Base-by-base conservation (phyloP, 2,113 vertebrate genomes). In the Labeo catla region DNA sequence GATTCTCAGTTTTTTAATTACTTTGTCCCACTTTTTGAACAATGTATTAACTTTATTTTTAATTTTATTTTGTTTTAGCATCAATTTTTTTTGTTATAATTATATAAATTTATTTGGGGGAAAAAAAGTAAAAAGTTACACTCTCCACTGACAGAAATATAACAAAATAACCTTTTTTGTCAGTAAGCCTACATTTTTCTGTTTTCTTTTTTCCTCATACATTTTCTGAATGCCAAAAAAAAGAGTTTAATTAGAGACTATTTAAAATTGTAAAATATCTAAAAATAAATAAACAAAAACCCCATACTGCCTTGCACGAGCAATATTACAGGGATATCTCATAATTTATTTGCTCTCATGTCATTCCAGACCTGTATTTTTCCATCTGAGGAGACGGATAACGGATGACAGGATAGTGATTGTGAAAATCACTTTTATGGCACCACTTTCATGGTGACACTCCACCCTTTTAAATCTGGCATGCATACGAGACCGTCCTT, bases 401-500 rank as follows among this genome's bases (percentile, higher is more conserved):
- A 9, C 3, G 36, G 68, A 74, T 74, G 4, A 74, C 9, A 47
- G 2, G 72, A 23, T 74, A 47, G 39, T 73, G 8, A 72, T 21
- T 45, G 39, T 72, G 39, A 73, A 73, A 73, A 73, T 39, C 39
- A 73, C 70, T 36, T 54, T 54, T 54, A 77, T 28, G 23, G n/a
- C 49, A 34, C n/a, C 2, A 76, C 23, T 16, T 52, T 52, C 49
- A 54, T 77, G n/a, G 74, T 77, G 23, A 10, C 23, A 54, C 49
- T 15, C 49, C 49, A 19, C n/a, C 47, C 28, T 36, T 54, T 54
- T 6, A 77, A 77, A 54, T 77, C 76, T 54, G 49, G 76, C 47
- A 36, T 0, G 7, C 8, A 77, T 9, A 36, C 2, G 1, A 54
- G 76, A 50, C 1, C 12, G 4, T 36, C 15, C 16, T 28, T 52